A percentile compares a stretch with the other conserved stretches of the same genome.
These are phyloP conservation scores for Tetheella fluctuosa DNA, from an alignment of 2,888 invertebrate species.

Conservation along the genomic window DNA sequence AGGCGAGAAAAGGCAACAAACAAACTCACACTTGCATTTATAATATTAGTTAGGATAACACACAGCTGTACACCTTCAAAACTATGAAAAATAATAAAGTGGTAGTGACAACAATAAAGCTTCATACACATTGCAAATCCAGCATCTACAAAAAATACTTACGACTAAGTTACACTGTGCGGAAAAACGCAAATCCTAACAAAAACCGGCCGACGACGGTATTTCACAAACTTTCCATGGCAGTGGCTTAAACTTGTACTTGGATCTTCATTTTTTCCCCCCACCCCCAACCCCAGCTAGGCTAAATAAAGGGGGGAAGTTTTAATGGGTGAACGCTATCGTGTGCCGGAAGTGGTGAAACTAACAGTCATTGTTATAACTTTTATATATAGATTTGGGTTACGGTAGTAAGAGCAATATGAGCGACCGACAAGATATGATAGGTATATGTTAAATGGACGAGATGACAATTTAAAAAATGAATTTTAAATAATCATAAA, in stretches of 20 bases:
- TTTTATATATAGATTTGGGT: background rate
- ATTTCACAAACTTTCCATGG: conserved; percentile 37
- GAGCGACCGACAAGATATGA: too few species aligned
- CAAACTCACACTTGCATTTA: too few species aligned
- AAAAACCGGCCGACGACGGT: conserved; percentile 39
- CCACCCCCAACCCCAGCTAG: conserved; percentile 22
- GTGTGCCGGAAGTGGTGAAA: conserved; percentile 1
- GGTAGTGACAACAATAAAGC: background rate
- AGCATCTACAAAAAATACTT: conserved; percentile 15
- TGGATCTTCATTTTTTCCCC: conserved; percentile 39
- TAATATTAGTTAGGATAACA: too few species aligned
- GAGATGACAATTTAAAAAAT: too few species aligned
- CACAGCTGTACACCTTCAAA: too few species aligned
- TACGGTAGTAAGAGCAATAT: background rate
- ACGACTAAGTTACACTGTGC: conserved; percentile 30
- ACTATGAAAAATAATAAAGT: too few species aligned
- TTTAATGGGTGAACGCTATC: conserved; percentile 47
- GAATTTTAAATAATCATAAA: too few species aligned
- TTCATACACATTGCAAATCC: background rate
- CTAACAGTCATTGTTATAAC: background rate
- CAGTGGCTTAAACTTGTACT: conserved; percentile 49
- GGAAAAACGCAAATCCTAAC: conserved; percentile 46
- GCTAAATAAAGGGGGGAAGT: conserved; percentile 50
- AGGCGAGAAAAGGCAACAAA: too few species aligned
- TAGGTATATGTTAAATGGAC: too few species aligned